Percentiles rank a stretch among this genome's conserved stretches.
Evolutionary conservation across 2,888 invertebrate species (phyloP).

Genomic region (Crocallis elinguaria): DNA sequence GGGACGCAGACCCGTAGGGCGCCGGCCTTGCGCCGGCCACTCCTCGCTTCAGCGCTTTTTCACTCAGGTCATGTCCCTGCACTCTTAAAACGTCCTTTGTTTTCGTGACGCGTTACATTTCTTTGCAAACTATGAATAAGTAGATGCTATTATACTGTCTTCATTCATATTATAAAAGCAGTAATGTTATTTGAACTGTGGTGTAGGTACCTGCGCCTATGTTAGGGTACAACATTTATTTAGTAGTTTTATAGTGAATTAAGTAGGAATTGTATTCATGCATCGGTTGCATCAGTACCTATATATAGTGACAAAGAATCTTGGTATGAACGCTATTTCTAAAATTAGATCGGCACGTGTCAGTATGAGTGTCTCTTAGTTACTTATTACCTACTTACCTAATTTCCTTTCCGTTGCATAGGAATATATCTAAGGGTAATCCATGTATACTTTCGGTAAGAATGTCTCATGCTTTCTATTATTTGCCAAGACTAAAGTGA

Average conservation of each 20-base stretch:
- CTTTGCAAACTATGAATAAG: conserved; percentile 17
- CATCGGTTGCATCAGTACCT: background rate
- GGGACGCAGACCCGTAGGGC: conserved; percentile 40
- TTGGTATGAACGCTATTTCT: too few species aligned
- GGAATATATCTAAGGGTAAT: too few species aligned
- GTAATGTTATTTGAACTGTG: too few species aligned
- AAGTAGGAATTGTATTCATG: background rate
- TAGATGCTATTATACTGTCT: conserved; percentile 4
- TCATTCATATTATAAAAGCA: conserved; percentile 3
- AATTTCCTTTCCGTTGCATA: too few species aligned
- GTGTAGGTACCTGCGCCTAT: too few species aligned
- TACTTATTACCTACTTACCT: too few species aligned
- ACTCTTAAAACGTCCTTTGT: conserved; percentile 48
- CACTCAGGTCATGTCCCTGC: conserved; percentile 39
- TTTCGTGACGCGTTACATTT: conserved; percentile 40
- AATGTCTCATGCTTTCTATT: too few species aligned
- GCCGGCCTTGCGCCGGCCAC: conserved; percentile 52
- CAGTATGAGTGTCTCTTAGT: too few species aligned
- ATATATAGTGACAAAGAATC: background rate
- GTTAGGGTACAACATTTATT: too few species aligned
- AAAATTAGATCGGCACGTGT: too few species aligned
- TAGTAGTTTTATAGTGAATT: too few species aligned
- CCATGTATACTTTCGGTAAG: too few species aligned
- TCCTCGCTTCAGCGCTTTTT: conserved; percentile 43
- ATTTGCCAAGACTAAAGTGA: background rate